Evolutionary conservation across 2,113 vertebrate genomes (phyloP).

Genomic region (Athene noctua): DNA sequence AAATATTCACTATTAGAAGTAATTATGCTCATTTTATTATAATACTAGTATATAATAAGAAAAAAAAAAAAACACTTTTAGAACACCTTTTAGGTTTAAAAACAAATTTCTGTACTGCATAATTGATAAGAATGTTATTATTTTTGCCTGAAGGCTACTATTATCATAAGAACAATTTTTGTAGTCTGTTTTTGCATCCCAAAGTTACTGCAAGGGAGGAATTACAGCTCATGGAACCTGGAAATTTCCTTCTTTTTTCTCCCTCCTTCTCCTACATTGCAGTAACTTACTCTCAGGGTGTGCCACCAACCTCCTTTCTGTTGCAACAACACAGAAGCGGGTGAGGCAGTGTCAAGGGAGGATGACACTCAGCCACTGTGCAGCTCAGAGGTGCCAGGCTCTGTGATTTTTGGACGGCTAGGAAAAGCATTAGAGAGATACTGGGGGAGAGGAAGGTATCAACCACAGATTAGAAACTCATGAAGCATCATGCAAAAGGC

Average conservation of each 20-base stretch:
- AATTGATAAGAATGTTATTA: background rate
- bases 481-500: background rate
- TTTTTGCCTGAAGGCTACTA: background rate
- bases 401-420: background rate
- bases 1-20: background rate
- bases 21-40: background rate
- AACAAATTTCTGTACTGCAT: too few relatives aligned
- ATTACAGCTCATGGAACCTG: background rate
- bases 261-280: background rate
- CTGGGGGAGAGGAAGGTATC: background rate
- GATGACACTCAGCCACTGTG: background rate
- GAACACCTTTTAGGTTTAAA: background rate
- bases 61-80: background rate
- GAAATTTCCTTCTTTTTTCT: background rate
- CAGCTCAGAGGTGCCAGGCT: background rate
- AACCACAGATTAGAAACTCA: background rate
- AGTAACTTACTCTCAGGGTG: background rate
- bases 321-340: fast-evolving
- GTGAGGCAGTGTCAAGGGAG: background rate
- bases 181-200: background rate
- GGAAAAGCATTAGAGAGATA: background rate
- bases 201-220: background rate
- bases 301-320: fast-evolving
- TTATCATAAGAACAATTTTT: background rate
- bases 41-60: fast-evolving